phyloP scores from a whole-genome alignment of 2,888 invertebrate genomes.

The Nasonovia ribisnigri region DNA sequence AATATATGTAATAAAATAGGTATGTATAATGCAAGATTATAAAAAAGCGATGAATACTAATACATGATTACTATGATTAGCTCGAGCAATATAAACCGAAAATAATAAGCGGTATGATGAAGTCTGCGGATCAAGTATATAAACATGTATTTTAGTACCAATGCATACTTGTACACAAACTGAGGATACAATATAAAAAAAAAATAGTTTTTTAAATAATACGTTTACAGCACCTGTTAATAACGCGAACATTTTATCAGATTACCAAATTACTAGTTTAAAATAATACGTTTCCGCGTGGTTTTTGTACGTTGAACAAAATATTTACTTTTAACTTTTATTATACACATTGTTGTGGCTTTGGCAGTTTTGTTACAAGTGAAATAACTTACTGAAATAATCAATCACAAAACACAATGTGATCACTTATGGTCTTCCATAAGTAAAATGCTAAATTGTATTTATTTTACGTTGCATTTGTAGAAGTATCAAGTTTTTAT shows the following conservation, averaged over 20 bases:
- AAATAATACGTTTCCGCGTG: not conserved
- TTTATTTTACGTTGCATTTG: not conserved
- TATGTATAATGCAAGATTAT: slow-evolving; percentile 37
- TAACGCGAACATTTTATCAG: slow-evolving; percentile 20
- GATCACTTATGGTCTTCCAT: not conserved
- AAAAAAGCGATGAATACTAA: slow-evolving; percentile 32
- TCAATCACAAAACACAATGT: not conserved
- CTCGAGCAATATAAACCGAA: slow-evolving; percentile 33
- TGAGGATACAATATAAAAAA: not conserved
- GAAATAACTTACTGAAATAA: not conserved
- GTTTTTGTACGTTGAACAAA: not conserved
- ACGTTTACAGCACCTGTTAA: not conserved
- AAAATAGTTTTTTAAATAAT: slow-evolving; percentile 6
- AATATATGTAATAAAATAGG: slow-evolving; percentile 36
- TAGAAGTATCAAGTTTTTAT: not conserved
- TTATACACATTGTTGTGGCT: not conserved
- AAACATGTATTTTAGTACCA: slow-evolving; percentile 18
- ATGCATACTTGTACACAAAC: slow-evolving; percentile 13
- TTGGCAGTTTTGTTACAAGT: too few species aligned
- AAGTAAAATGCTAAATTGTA: not conserved
- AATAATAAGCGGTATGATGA: slow-evolving; percentile 42
- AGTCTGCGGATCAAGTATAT: slow-evolving; percentile 14
- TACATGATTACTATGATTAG: slow-evolving; percentile 35
- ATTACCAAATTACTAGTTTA: not conserved
- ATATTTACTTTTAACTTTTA: not conserved